Conservation (phyloP, 2,888 invertebrate species). For the Hydroisotoma schaefferi region DNA sequence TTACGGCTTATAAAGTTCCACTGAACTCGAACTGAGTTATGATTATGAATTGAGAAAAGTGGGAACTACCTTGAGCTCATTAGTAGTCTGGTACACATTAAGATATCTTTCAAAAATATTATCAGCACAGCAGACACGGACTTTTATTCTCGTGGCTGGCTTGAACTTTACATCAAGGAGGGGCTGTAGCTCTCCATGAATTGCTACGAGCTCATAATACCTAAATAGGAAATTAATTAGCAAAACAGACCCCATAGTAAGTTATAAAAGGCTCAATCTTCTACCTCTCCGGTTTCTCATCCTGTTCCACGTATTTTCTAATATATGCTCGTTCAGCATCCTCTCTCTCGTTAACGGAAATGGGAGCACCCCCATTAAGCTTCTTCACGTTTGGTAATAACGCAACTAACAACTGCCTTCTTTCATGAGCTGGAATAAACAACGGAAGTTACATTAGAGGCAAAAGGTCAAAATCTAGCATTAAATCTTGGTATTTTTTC, state of each 20-base stretch:
- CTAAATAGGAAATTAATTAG: constrained; percentile 54
- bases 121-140: constrained; percentile 72
- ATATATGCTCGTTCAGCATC: constrained; percentile 91
- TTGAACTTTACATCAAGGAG: constrained; percentile 78
- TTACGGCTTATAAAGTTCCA: no score
- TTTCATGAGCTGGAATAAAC: constrained; percentile 65
- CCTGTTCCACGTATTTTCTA: constrained; percentile 78
- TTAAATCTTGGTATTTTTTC: constrained; percentile 4
- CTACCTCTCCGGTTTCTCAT: constrained; percentile 75
- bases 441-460: neutral
- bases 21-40: no score
- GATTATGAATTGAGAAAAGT: neutral
- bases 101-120: constrained; percentile 54
- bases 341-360: constrained; percentile 79
- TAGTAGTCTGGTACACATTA: constrained; percentile 69
- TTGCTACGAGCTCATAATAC: constrained; percentile 74
- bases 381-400: constrained; percentile 79
- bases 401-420: constrained; percentile 81
- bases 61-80: constrained; percentile 64
- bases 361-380: constrained; percentile 83
- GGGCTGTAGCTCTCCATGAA: constrained; percentile 86
- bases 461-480: constrained; percentile 7
- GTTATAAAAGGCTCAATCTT: constrained; percentile 3
- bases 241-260: neutral
- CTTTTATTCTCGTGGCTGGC: constrained; percentile 72